Conservation (phyloP, 2,797 vertebrate species). For the Nyctibius grandis region DNA sequence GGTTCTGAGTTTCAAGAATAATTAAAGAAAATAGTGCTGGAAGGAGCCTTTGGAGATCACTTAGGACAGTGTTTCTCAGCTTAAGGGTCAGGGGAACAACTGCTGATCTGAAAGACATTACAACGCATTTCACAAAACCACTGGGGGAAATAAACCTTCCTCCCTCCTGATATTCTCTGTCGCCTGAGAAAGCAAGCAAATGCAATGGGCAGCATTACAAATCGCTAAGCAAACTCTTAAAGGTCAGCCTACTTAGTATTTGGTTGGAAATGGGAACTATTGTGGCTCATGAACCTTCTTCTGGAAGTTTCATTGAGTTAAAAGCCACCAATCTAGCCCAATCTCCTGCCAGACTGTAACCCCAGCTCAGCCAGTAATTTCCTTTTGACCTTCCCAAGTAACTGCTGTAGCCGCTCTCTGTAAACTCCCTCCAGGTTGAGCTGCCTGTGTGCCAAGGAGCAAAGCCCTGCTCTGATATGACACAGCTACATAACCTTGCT, state of each 20-base stretch:
- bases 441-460: neutral
- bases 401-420: neutral
- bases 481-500: neutral
- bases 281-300: neutral
- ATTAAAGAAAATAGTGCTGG: neutral
- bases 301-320: neutral
- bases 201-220: neutral
- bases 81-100: neutral
- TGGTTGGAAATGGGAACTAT: neutral
- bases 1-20: neutral
- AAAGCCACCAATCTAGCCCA: neutral
- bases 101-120: neutral
- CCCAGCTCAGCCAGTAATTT: neutral
- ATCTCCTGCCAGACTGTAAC: neutral
- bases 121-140: neutral
- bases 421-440: neutral
- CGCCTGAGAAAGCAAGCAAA: constrained; percentile 7
- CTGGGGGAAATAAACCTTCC: constrained; percentile 15
- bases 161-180: neutral
- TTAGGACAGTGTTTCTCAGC: neutral
- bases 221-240: neutral
- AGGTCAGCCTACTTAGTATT: constrained; percentile 22
- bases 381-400: neutral
- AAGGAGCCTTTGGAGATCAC: neutral
- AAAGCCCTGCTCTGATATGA: neutral